Conservation (phyloP, 2,888 invertebrate genomes). For the Enchytraeus crypticus region DNA sequence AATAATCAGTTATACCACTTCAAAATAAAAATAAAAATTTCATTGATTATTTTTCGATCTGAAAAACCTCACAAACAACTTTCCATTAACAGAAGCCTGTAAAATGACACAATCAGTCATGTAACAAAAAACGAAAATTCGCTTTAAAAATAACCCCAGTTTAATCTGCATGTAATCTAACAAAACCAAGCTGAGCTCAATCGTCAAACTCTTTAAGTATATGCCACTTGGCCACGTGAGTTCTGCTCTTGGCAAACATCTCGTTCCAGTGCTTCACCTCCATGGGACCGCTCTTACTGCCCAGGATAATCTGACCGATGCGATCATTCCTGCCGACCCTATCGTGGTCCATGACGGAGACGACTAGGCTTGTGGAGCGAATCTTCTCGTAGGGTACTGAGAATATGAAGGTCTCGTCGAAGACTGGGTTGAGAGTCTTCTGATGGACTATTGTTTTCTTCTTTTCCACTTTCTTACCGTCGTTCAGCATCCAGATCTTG, state of each 20-base stretch:
- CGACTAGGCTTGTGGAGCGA: slow-evolving; percentile 10
- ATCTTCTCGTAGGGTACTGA: slow-evolving; percentile 96
- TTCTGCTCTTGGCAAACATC: slow-evolving; percentile 92
- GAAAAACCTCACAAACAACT: too few species aligned
- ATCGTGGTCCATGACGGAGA: slow-evolving; percentile 11
- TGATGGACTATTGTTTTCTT: slow-evolving; percentile 71
- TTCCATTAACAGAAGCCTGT: too few species aligned
- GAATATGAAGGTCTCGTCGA: slow-evolving; percentile 90
- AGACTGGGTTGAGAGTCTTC: slow-evolving; percentile 79
- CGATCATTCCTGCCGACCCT: slow-evolving; percentile 2
- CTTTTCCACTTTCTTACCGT: slow-evolving; percentile 87
- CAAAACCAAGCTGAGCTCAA: too few species aligned
- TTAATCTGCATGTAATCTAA: too few species aligned
- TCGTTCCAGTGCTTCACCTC: slow-evolving; percentile 97
- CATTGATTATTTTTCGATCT: too few species aligned
- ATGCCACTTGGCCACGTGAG: slow-evolving; percentile 93
- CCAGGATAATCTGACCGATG: slow-evolving; percentile 61
- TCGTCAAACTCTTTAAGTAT: slow-evolving; percentile 66
- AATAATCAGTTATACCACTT: too few species aligned
- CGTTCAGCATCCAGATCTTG: slow-evolving; percentile 91
- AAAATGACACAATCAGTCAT: too few species aligned
- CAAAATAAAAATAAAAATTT: too few species aligned
- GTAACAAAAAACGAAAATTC: too few species aligned
- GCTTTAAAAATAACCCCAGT: too few species aligned
- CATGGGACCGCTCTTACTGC: slow-evolving; percentile 71